Evolutionary conservation across 1,140 invertebrate genomes (phyloP), one percentile per base, ranked within the genome.

Genomic region (Rhagoletis zephyria): DNA sequence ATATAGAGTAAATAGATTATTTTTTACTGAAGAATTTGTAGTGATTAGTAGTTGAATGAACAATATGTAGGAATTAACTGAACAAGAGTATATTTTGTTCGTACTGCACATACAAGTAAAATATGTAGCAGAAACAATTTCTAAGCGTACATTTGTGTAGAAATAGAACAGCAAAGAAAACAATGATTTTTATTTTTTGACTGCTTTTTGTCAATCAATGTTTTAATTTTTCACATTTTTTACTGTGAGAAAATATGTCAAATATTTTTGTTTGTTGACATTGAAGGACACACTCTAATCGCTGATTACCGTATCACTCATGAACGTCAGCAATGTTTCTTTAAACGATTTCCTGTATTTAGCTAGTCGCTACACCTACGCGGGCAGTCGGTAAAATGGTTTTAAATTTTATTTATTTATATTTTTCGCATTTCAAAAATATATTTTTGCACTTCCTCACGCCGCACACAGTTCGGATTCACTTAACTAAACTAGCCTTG

Each of bases 181-280:
- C n/a, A n/a, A n/a, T n/a, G n/a, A n/a, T n/a, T n/a, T n/a, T n/a
- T n/a, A n/a, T n/a, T n/a, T n/a, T n/a, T n/a, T n/a, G n/a, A n/a
- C n/a, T n/a, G n/a, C n/a, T n/a, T n/a, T n/a, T n/a, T n/a, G n/a
- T n/a, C n/a, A n/a, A n/a, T n/a, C n/a, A 81, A 30, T 30, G 40
- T 30, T 67, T 67, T 16, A 40, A 19, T 56, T 16, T 59, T 51
- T 81, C 9, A 30, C 19, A 19, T 59, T 19, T 56, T 81, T 81
- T 81, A 59, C 56, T 81, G 74, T 81, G 48, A 19, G 74, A 51
- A 81, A 56, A 81, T 56, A 42, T 81, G 45, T 51, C 74, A 81
- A 81, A 81, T 56, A 56, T 30, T n/a, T 30, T 19, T 56, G 6
- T 81, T n/a, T n/a, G n/a, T 51, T 74, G 74, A 30, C 74, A 30